These are phyloP conservation scores for Limulus polyphemus DNA, from an alignment of 2,888 invertebrate species.

Conservation along the genomic window DNA sequence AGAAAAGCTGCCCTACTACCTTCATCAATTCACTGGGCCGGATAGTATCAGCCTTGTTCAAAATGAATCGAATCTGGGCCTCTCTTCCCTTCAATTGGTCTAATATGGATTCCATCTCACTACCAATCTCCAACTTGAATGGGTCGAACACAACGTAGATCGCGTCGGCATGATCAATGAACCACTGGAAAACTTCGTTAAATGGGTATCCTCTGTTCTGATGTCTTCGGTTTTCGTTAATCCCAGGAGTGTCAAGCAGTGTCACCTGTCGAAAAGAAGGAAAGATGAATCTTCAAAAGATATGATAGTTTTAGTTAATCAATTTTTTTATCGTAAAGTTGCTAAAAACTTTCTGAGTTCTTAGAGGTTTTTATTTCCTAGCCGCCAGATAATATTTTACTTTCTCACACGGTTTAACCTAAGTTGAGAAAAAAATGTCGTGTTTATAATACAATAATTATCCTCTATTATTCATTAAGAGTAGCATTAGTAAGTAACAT, in stretches of 20 bases:
- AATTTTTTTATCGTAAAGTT: conserved; percentile 38
- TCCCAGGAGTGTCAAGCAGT: conserved; percentile 90
- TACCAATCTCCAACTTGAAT: conserved; percentile 85
- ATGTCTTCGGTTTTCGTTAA: conserved; percentile 74
- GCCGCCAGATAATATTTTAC: conserved; percentile 36
- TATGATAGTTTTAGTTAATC: conserved; percentile 78
- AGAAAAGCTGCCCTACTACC: conserved; percentile 54
- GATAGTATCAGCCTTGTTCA: conserved; percentile 89
- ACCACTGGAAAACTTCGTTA: conserved; percentile 90
- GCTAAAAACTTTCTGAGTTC: too few relatives aligned
- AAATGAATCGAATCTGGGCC: conserved; percentile 78
- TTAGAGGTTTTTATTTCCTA: too few relatives aligned
- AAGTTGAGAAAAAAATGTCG: conserved; percentile 72
- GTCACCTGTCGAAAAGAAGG: conserved; percentile 54
- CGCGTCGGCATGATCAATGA: conserved; percentile 88
- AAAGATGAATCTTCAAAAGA: conserved; percentile 71
- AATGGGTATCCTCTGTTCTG: conserved; percentile 85
- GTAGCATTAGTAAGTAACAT: too few relatives aligned
- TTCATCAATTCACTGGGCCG: conserved; percentile 83
- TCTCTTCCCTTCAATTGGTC: conserved; percentile 89
- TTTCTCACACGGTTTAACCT: conserved; percentile 82
- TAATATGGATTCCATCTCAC: conserved; percentile 84
- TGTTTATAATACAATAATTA: too few relatives aligned
- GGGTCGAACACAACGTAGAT: conserved; percentile 92
- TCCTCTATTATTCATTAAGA: too few relatives aligned